Evolutionary conservation across 1,140 invertebrate genomes (phyloP).

Genomic region (Zaprionus vittiger): DNA sequence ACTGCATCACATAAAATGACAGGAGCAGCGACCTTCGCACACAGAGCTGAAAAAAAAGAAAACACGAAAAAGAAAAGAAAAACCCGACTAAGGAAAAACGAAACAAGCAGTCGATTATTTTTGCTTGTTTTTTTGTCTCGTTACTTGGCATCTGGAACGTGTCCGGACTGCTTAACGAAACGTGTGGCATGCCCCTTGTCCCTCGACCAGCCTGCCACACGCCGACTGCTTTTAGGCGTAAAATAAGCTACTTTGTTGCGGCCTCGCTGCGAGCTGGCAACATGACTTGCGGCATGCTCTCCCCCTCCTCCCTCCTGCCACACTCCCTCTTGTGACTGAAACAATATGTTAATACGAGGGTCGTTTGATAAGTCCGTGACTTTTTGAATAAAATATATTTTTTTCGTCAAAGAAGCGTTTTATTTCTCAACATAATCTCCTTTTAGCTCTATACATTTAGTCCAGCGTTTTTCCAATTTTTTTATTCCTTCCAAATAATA

Average conservation of each 20-base stretch:
- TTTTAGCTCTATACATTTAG: too few relatives aligned
- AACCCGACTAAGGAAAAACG: constrained; percentile 7
- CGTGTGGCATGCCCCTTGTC: neutral
- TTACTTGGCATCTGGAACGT: constrained; percentile 38
- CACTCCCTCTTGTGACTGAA: constrained; percentile 2
- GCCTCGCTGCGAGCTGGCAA: constrained; percentile 4
- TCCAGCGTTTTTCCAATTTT: too few relatives aligned
- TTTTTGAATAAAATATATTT: too few relatives aligned
- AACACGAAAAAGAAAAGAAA: neutral
- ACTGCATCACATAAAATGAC: constrained; percentile 49
- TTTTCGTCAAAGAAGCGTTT: too few relatives aligned
- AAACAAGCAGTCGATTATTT: constrained; percentile 48
- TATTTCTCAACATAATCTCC: too few relatives aligned
- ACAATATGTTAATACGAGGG: constrained; percentile 56
- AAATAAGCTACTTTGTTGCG: constrained; percentile 50
- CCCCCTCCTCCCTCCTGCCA: neutral
- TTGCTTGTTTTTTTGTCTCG: constrained; percentile 31
- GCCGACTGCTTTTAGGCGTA: constrained; percentile 43
- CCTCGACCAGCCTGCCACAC: neutral
- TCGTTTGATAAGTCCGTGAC: too few relatives aligned
- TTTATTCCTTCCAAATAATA: too few relatives aligned
- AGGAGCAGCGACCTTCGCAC: constrained; percentile 53
- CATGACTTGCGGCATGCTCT: neutral
- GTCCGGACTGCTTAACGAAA: constrained; percentile 28
- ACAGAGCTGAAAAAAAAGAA: neutral